Evolutionary conservation across 2,797 vertebrate genomes (phyloP), one percentile per base, ranked within the genome.

Genomic region (Melanotaenia trifasciata): DNA sequence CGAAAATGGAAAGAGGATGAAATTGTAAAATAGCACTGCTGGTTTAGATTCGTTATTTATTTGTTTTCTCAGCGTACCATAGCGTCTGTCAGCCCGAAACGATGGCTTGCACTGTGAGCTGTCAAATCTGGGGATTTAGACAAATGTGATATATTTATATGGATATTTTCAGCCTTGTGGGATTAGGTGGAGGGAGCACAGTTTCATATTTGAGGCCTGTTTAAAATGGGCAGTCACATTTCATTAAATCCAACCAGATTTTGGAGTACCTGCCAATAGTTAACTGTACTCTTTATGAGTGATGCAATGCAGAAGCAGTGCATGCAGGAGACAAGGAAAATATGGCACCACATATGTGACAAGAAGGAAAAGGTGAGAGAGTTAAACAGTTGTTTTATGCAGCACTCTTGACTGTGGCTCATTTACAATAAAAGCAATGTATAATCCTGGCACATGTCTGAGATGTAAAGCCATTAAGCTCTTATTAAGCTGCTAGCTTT

Each of bases 61-160:
- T 81, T 80, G 38, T 73, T 75, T 81, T 75, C 58, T 56, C 57
- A 51, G 57, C 18, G 59, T 50, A 58, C 62, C 59, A 35, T 76
- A 78, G 68, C 69, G 57, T 84, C 73, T 84, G 74, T 84, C 83
- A 78, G 67, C 67, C 58, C 53, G 72, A 82, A 87, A 76, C 11
- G 56, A 76, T 74, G 68, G 70, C 81, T 75, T 78, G 58, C 65
- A 51, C 87, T 84, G 78, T 22, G 35, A 56, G 30, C 79, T 84
- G 89, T 92, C 90, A 90, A 89, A 86, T 64, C 24, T 58, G 59
- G n/a, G 58, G 73, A 89, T 89, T 79, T 84, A 76, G 82, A 86
- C 78, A 69, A 92, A 91, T 76, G 84, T 87, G 90, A 92, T 90
- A 91, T 84, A 92, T 94, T 94, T 93, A 90, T 92, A 86, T 84